Evolutionary conservation across 2,888 invertebrate species (phyloP).

Genomic region (Polia nebulosa): DNA sequence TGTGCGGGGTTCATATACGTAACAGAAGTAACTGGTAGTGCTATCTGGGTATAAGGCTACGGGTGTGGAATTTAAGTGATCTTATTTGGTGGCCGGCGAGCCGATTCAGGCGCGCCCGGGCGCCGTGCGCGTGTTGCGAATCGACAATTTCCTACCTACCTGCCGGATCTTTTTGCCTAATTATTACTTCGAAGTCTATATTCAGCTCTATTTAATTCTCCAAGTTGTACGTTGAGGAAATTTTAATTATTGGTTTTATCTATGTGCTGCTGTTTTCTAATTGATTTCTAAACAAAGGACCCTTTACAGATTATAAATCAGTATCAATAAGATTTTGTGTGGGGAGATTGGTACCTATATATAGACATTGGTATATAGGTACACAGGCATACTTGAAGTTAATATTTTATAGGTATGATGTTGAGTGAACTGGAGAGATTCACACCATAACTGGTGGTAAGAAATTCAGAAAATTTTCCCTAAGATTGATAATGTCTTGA

Average conservation of each 20-base stretch:
- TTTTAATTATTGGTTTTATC: constrained; percentile 57
- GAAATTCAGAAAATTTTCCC: constrained; percentile 5
- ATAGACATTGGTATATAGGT: background rate
- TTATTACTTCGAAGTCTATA: constrained; percentile 80
- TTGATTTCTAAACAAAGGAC: constrained; percentile 32
- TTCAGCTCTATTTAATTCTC: constrained; percentile 76
- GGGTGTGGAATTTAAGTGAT: constrained; percentile 89
- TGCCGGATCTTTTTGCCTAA: constrained; percentile 81
- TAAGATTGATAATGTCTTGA: too few relatives aligned
- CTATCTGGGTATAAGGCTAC: constrained; percentile 85
- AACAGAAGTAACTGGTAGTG: constrained; percentile 83
- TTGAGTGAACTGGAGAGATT: background rate
- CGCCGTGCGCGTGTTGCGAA: constrained; percentile 82
- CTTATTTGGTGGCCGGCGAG: constrained; percentile 83
- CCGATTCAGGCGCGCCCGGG: constrained; percentile 82
- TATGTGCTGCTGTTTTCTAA: constrained; percentile 23
- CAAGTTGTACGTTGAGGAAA: constrained; percentile 55
- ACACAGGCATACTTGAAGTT: background rate
- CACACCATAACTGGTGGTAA: background rate
- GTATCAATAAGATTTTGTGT: background rate
- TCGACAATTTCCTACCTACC: constrained; percentile 82
- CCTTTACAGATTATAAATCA: background rate
- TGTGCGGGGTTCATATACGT: constrained; percentile 82
- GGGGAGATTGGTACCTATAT: background rate
- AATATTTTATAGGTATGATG: background rate